Percentiles rank a stretch among this genome's conserved stretches.
phyloP scores from a whole-genome alignment of 2,888 invertebrate genomes.

The Andrena flavipes region DNA sequence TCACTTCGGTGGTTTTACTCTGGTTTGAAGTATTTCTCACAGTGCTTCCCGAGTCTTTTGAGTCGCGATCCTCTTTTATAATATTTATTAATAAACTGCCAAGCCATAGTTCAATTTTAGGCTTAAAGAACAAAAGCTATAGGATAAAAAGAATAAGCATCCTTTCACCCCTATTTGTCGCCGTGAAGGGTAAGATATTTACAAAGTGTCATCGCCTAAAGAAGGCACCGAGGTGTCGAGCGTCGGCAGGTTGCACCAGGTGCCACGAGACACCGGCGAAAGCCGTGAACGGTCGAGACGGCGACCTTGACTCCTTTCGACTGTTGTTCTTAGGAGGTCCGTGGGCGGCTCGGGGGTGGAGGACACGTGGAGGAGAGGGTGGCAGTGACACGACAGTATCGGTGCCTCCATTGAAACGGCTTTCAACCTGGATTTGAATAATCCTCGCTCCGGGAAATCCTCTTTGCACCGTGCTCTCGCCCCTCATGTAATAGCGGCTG shows the following conservation, averaged over 20 bases:
- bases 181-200: no score
- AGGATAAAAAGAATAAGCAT: no score
- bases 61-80: no score
- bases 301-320: slow-evolving; percentile 72
- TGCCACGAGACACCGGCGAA: not conserved
- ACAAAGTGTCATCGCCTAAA: not conserved
- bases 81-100: no score
- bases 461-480: slow-evolving; percentile 32
- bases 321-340: slow-evolving; percentile 60
- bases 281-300: slow-evolving; percentile 48
- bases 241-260: slow-evolving; percentile 1
- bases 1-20: no score
- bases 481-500: slow-evolving; percentile 30
- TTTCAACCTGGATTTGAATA: slow-evolving; percentile 53
- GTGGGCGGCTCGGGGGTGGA: slow-evolving; percentile 32
- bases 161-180: no score
- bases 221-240: not conserved
- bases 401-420: slow-evolving; percentile 43
- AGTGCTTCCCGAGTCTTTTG: no score
- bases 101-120: no score
- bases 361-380: slow-evolving; percentile 23
- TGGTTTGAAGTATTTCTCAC: no score
- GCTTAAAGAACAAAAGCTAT: no score
- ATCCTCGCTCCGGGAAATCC: slow-evolving; percentile 52
- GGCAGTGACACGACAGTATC: slow-evolving; percentile 37